phyloP scores from a whole-genome alignment of 2,888 invertebrate genomes.

The Aspidapion aeneum region DNA sequence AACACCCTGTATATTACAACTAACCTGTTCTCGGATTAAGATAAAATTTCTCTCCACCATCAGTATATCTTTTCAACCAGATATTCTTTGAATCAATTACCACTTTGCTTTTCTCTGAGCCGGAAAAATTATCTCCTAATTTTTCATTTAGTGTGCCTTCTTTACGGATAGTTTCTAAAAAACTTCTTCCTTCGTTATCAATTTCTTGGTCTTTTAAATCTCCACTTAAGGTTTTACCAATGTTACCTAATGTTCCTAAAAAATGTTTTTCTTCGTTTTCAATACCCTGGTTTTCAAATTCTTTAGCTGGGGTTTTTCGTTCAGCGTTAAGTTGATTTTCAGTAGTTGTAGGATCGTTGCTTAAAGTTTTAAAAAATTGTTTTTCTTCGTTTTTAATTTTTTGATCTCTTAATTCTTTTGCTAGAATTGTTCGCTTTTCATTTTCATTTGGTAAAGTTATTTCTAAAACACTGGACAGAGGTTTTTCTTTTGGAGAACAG shows the following conservation, averaged over 20 bases:
- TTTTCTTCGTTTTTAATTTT: neutral
- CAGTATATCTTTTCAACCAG: slow-evolving; percentile 32
- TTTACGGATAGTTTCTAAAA: no score
- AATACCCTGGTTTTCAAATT: neutral
- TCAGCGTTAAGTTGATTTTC: neutral
- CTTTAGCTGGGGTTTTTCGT: slow-evolving; percentile 2
- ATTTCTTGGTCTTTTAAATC: no score
- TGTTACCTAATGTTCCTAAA: neutral
- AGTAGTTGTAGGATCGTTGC: neutral
- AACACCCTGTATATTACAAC: no score
- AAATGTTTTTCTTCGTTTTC: neutral
- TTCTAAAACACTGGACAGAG: neutral
- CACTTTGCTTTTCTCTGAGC: neutral
- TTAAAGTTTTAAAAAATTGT: neutral
- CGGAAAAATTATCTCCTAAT: neutral
- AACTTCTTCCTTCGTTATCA: no score
- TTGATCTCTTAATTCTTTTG: neutral
- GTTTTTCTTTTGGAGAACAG: no score
- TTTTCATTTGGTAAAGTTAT: slow-evolving; percentile 5
- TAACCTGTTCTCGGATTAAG: slow-evolving; percentile 38
- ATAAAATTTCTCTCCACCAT: slow-evolving; percentile 34
- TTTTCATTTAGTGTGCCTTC: no score
- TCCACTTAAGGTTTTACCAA: neutral
- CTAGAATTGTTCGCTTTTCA: slow-evolving; percentile 8
- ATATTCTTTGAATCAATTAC: slow-evolving; percentile 19